Base-by-base conservation (phyloP, 2,888 invertebrate species). In the Pardosa pseudoannulata region DNA sequence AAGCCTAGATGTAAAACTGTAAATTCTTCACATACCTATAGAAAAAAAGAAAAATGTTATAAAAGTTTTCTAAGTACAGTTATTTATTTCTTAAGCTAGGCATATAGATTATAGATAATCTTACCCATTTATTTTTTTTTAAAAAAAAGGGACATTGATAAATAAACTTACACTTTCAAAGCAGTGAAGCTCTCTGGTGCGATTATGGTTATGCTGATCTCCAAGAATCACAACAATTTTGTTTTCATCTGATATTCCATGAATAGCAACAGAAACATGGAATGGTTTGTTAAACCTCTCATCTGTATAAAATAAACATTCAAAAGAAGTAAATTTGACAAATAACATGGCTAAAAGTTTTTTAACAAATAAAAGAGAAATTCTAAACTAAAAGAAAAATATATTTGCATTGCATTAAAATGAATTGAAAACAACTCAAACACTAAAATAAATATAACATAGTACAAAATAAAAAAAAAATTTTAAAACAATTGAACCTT, bases 211-310 rank as follows among this genome's bases (percentile, higher is more conserved):
- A 88, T 93, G 93, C 79, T 94, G 94, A 29, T 89, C 93, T 65
- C 94, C 93, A 74, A 95, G 91, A 71, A 96, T 93, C 75, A 94
- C 94, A 9, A 94, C 92, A 0, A 95, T 94, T 87, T 94, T 95
- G 89, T 95, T 95, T 90, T 96, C 95, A 88, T 94, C 94, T 5
- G 94, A 93, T 31, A 96, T 93, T 36, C 97, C 97, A 89, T 96
- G 95, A 90, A 97, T 95, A 29, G 94, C 94, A 90, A 97, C 95
- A 91, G 95, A 95, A 78, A 98, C 94, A 92, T 95, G 94, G 91
- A 98, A 97, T 90, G 95, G 95, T 92, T 97, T 96, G 91, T 97
- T 96, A 90, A 97, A 96, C 90, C 95, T 95, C 92, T 97, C 97
- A 91, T 96, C 97, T 97, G 92, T n/a, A 67, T n/a, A 31, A 90